Evolutionary conservation across 2,888 invertebrate species (phyloP).

Genomic region (Agriotes lineatus): DNA sequence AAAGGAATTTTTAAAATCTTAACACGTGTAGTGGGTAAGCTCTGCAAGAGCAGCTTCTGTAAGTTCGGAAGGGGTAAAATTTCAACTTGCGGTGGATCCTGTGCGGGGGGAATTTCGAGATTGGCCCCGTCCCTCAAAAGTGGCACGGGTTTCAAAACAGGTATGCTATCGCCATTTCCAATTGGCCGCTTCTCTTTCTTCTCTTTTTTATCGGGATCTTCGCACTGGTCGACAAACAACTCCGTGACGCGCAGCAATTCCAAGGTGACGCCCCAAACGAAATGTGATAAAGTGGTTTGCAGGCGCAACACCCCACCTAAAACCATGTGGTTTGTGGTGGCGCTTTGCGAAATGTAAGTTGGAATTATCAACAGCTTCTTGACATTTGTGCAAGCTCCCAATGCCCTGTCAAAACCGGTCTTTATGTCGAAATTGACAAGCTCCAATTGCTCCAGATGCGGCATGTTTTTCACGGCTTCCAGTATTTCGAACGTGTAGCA

Average conservation of each 20-base stretch:
- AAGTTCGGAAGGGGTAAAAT: slow-evolving; percentile 82
- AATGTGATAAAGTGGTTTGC: slow-evolving; percentile 74
- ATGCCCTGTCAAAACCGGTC: slow-evolving; percentile 80
- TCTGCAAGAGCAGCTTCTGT: slow-evolving; percentile 78
- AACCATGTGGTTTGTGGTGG: slow-evolving; percentile 85
- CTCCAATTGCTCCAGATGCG: slow-evolving; percentile 78
- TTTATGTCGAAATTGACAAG: slow-evolving; percentile 87
- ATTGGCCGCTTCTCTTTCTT: slow-evolving; percentile 61
- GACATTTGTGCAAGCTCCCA: slow-evolving; percentile 80
- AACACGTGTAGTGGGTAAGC: slow-evolving; percentile 80
- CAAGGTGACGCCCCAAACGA: slow-evolving; percentile 87
- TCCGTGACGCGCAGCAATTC: slow-evolving; percentile 86
- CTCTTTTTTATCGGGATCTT: slow-evolving; percentile 63
- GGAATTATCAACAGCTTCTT: slow-evolving; percentile 84
- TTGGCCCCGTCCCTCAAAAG: slow-evolving; percentile 65
- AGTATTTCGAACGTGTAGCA: slow-evolving; percentile 75
- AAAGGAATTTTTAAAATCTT: slow-evolving; percentile 86
- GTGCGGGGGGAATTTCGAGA: slow-evolving; percentile 56
- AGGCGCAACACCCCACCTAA: slow-evolving; percentile 70
- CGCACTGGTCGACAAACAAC: slow-evolving; percentile 84
- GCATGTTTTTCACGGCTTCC: slow-evolving; percentile 74
- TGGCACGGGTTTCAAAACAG: slow-evolving; percentile 84
- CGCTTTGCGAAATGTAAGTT: slow-evolving; percentile 88
- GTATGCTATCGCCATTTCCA: slow-evolving; percentile 77
- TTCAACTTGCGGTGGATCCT: slow-evolving; percentile 73